Conservation (phyloP, 2,797 vertebrate genomes). For the Megalops cyprinoides region DNA sequence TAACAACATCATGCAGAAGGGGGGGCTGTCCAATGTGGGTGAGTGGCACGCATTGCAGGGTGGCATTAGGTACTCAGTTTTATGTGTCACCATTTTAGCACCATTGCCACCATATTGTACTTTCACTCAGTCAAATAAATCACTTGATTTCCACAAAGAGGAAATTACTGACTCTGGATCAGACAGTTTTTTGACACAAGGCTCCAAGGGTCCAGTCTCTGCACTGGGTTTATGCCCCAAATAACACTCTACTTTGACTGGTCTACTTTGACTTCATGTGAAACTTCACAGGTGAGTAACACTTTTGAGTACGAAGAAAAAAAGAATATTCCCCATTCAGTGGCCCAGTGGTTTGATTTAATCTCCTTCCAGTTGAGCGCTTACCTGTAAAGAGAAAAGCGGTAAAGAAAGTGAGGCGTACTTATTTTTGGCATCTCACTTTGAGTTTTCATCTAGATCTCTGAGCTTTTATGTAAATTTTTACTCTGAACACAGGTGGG, state of each 20-base stretch:
- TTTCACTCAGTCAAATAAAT: background rate
- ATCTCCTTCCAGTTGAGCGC: background rate
- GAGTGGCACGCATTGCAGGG: conserved; percentile 47
- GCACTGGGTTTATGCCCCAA: background rate
- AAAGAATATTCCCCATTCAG: background rate
- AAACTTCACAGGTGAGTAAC: background rate
- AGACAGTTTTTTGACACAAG: background rate
- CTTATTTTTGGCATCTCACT: too few species aligned
- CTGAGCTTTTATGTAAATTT: too few species aligned
- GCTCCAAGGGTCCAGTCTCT: too few species aligned
- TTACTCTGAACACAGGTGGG: too few species aligned
- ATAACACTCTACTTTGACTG: background rate
- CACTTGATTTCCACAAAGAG: background rate
- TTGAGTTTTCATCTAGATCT: too few species aligned
- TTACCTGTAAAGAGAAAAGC: background rate
- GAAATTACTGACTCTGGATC: background rate
- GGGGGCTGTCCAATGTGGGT: conserved; percentile 79
- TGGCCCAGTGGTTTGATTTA: background rate
- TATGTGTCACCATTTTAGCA: too few species aligned
- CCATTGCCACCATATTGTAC: background rate
- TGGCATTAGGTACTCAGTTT: too few species aligned
- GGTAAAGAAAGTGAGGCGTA: background rate
- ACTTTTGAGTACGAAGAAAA: background rate
- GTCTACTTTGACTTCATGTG: background rate
- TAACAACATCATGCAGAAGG: conserved; percentile 76